Evolutionary conservation across 2,113 vertebrate genomes (phyloP).

Genomic region (Myotis yumanensis): DNA sequence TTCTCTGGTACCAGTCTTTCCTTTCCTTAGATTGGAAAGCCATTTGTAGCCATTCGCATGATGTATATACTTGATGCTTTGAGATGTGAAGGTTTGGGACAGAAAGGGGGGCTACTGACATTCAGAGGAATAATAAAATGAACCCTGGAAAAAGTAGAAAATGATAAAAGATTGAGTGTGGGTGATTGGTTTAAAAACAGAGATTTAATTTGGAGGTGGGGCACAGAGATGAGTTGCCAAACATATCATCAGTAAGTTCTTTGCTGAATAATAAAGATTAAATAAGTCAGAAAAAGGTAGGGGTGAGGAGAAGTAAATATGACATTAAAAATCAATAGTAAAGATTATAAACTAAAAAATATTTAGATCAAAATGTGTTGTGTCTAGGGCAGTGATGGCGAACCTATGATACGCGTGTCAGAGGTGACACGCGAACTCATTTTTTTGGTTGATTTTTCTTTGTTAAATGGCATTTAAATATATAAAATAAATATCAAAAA

Average conservation of each 20-base stretch:
- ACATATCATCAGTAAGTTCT: not conserved
- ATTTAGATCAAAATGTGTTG: not conserved
- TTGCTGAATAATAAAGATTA: not conserved
- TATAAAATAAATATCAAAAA: too few species aligned
- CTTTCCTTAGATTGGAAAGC: not conserved
- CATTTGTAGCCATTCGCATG: not conserved
- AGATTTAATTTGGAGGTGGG: not conserved
- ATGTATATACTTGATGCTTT: accelerated
- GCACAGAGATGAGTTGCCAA: not conserved
- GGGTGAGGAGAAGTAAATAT: not conserved
- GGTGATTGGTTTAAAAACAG: not conserved
- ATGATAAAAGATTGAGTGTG: not conserved
- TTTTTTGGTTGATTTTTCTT: too few species aligned
- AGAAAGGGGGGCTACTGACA: not conserved
- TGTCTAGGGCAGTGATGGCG: not conserved
- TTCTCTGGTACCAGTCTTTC: not conserved
- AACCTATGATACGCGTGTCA: too few species aligned
- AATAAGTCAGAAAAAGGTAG: not conserved
- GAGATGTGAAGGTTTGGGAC: not conserved
- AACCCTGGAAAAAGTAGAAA: not conserved
- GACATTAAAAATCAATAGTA: not conserved
- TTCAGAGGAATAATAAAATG: not conserved
- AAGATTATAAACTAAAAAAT: not conserved
- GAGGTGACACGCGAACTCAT: too few species aligned
- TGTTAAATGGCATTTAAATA: too few species aligned